Base-by-base conservation (phyloP, 2,888 invertebrate species). In the Lasioglossum zephyrum region DNA sequence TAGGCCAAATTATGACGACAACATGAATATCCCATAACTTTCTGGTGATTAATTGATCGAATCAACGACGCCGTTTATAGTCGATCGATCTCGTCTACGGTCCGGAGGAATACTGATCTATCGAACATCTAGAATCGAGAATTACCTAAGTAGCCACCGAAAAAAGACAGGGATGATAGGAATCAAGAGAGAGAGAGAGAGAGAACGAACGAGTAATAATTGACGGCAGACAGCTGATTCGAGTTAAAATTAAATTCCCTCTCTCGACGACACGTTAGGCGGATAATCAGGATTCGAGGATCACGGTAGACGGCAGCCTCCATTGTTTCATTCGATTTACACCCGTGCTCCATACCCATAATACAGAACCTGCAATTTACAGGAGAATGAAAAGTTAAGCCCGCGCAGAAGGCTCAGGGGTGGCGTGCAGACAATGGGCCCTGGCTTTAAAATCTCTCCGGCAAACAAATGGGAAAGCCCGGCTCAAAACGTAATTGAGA, bases 301-400 rank as follows among this genome's bases (percentile, higher is more conserved):
- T 91, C 91, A 88, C 75, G 84, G 90, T 88, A 90, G 92, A 90
- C 87, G 85, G 82, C 78, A 81, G 84, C 77, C 91, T 91, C 93
- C 92, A 94, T 94, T 94, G 94, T 94, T 94, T 94, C 94, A 94
- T 94, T 94, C 94, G 94, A 94, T 94, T 94, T 94, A 93, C 94
- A 94, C 94, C 94, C 90, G 86, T 86, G 89, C 87, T 91, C 91
- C 89, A 91, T 92, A 88, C 90, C 89, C 89, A 90, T 92, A 92
- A 93, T 92, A 92, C 91, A 92, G 93, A 94, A 93, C 92, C 93
- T 93, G 95, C 95, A 94, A 94, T 95, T 95, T 94, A 92, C 93
- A 93, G 93, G 94, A 94, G 95, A 95, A 95, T 95, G 94, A 94
- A 95, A 94, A 95, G 95, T 94, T 95, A 94, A 95, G 94, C 94